Conservation (phyloP, 2,797 vertebrate species). For the Falco naumanni region DNA sequence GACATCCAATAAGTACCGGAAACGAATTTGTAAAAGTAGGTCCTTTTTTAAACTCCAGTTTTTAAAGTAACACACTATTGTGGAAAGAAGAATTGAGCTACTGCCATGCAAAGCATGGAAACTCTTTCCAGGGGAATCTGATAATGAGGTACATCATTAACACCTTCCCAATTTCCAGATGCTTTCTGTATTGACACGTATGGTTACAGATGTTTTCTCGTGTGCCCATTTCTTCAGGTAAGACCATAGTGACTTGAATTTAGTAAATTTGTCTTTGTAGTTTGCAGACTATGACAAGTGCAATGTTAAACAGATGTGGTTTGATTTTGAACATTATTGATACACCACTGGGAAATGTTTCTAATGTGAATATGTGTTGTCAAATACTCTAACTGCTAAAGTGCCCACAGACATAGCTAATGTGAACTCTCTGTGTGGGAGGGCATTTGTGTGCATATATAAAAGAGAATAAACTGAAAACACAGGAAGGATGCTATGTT, state of each 20-base stretch:
- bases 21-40: neutral
- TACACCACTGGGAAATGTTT: constrained; percentile 10
- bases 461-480: constrained; percentile 8
- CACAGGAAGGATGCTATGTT: neutral
- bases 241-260: constrained; percentile 30
- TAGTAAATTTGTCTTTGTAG: constrained; percentile 4
- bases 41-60: neutral
- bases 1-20: neutral
- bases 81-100: neutral
- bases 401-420: neutral
- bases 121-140: neutral
- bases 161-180: constrained; percentile 25
- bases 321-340: constrained; percentile 46
- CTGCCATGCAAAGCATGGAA: neutral
- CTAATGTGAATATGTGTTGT: constrained; percentile 4
- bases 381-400: neutral
- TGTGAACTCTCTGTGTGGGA: neutral
- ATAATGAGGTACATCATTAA: neutral
- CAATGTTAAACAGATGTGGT: constrained; percentile 32
- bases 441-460: neutral
- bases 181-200: neutral
- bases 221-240: constrained; percentile 35
- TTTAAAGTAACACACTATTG: neutral
- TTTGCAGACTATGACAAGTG: constrained; percentile 4
- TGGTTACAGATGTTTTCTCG: constrained; percentile 8